Percentiles rank a stretch among this genome's conserved stretches.
These are phyloP conservation scores for Ectemnius cavifrons DNA, from an alignment of 2,888 invertebrate genomes.

Conservation along the genomic window DNA sequence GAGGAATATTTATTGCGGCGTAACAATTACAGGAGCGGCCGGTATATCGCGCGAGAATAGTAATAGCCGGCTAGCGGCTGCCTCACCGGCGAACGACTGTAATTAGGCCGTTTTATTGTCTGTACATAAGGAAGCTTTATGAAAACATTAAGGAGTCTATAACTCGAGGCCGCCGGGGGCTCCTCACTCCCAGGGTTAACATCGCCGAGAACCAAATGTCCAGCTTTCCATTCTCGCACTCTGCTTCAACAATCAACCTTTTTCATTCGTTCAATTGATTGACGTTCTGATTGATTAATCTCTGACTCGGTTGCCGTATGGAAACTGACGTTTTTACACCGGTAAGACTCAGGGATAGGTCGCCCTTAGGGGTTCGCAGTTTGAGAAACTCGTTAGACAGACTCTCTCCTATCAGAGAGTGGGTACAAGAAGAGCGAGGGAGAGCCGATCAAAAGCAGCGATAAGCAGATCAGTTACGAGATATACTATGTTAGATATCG, in stretches of 20 bases:
- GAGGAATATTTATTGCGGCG: conserved; percentile 67
- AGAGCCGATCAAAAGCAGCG: too few relatives aligned
- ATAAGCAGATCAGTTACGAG: background rate
- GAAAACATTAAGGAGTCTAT: conserved; percentile 72
- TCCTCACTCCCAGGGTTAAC: conserved; percentile 49
- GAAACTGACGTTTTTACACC: too few relatives aligned
- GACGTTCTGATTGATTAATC: too few relatives aligned
- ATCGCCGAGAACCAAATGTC: conserved; percentile 49
- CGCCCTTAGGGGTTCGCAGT: too few relatives aligned
- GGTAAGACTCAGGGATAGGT: too few relatives aligned
- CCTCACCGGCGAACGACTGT: conserved; percentile 59
- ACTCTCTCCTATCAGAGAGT: too few relatives aligned
- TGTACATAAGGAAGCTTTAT: conserved; percentile 70
- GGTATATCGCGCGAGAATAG: conserved; percentile 51
- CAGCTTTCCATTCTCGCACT: conserved; percentile 65
- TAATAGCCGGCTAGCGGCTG: conserved; percentile 59
- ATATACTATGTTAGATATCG: background rate
- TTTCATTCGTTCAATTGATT: too few relatives aligned
- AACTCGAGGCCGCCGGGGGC: conserved; percentile 66
- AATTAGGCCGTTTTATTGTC: conserved; percentile 72
- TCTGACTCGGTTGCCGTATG: too few relatives aligned
- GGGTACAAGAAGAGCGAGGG: too few relatives aligned
- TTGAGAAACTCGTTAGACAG: too few relatives aligned
- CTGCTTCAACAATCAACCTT: too few relatives aligned
- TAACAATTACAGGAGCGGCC: conserved; percentile 59